Percentiles rank a stretch among this genome's conserved stretches.
phyloP scores from a whole-genome alignment of 1,140 invertebrate species.

The Euura lappo region DNA sequence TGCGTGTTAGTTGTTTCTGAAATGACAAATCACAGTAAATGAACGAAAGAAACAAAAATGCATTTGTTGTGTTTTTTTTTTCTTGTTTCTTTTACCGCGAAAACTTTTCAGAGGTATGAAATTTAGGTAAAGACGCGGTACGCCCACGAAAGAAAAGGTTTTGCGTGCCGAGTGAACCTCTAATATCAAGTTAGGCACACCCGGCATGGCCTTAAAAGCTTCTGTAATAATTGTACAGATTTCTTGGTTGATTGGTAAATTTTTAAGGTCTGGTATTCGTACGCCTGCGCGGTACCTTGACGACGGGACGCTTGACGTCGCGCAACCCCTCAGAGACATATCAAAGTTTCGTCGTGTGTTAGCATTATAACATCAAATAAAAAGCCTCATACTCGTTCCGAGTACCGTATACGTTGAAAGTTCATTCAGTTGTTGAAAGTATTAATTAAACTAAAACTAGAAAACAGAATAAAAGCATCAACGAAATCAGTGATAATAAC shows the following conservation, averaged over 20 bases:
- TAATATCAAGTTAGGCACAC: neutral
- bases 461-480: neutral
- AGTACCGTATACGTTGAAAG: neutral
- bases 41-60: too few relatives aligned
- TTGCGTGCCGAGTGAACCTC: constrained; percentile 1
- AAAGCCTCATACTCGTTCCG: neutral
- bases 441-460: neutral
- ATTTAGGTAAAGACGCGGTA: too few relatives aligned
- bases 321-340: constrained; percentile 37
- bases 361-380: constrained; percentile 12
- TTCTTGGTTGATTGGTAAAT: neutral
- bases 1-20: too few relatives aligned
- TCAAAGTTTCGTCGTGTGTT: constrained; percentile 38
- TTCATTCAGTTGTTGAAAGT: neutral
- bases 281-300: constrained; percentile 56
- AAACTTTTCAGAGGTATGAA: too few relatives aligned
- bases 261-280: neutral
- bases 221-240: neutral
- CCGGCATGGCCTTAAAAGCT: neutral
- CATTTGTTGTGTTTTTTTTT: too few relatives aligned
- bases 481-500: constrained; percentile 3
- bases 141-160: too few relatives aligned
- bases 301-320: constrained; percentile 43
- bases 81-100: too few relatives aligned
- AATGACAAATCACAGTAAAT: too few relatives aligned